Evolutionary conservation across 2,888 invertebrate genomes (phyloP).

Genomic region (Lycia hirtaria): DNA sequence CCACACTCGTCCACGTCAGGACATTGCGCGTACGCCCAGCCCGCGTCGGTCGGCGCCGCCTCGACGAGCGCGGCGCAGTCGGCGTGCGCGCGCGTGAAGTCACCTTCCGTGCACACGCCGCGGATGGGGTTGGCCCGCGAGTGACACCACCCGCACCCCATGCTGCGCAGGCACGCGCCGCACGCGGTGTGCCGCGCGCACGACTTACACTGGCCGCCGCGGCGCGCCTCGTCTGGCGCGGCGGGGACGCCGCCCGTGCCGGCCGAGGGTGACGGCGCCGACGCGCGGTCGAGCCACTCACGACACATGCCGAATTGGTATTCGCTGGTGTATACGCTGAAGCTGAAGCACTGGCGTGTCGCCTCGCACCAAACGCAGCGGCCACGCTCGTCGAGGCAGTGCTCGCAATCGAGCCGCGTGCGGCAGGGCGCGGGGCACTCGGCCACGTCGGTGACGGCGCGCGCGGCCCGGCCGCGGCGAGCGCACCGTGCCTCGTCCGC

Average conservation of each 20-base stretch:
- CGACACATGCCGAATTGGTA: conserved; percentile 97
- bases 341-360: conserved; percentile 95
- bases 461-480: conserved; percentile 89
- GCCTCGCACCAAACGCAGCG: conserved; percentile 98
- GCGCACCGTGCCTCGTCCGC: conserved; percentile 94
- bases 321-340: conserved; percentile 97
- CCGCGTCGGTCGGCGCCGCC: conserved; percentile 86
- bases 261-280: conserved; percentile 63
- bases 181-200: conserved; percentile 92
- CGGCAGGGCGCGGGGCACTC: conserved; percentile 94
- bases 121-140: conserved; percentile 94
- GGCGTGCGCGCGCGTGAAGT: conserved; percentile 91
- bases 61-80: conserved; percentile 90
- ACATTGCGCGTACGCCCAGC: conserved; percentile 96
- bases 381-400: conserved; percentile 93
- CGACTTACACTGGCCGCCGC: conserved; percentile 91
- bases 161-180: conserved; percentile 91
- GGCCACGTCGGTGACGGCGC: conserved; percentile 86
- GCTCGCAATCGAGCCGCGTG: conserved; percentile 89
- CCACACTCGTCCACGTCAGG: conserved; percentile 98
- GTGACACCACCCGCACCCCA: conserved; percentile 98
- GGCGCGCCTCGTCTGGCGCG: conserved; percentile 63
- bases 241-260: conserved; percentile 51
- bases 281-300: conserved; percentile 95
- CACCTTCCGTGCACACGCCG: conserved; percentile 94